Percentiles rank a stretch among this genome's conserved stretches.
These are phyloP conservation scores for Calameuta pallipes DNA, from an alignment of 2,888 invertebrate genomes.

Conservation along the genomic window DNA sequence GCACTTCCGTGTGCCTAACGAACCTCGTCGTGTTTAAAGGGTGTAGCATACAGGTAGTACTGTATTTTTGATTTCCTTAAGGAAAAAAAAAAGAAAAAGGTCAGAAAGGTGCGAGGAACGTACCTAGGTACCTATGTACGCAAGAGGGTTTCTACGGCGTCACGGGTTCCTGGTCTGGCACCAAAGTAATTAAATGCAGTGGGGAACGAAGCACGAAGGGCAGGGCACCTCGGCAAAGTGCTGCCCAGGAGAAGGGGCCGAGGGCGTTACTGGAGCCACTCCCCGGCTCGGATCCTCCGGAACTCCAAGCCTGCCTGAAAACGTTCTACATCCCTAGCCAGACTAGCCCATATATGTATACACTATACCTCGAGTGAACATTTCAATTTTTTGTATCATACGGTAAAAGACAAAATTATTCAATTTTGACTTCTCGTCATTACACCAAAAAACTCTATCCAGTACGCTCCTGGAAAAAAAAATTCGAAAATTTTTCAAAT, in stretches of 20 bases:
- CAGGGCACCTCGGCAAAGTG: slow-evolving; percentile 14
- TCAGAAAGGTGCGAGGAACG: neutral
- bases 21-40: neutral
- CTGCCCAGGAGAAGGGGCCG: slow-evolving; percentile 39
- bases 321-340: neutral
- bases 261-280: slow-evolving; percentile 62
- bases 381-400: neutral
- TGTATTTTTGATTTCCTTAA: neutral
- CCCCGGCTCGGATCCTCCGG: slow-evolving; percentile 47
- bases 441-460: neutral
- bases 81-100: neutral
- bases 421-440: neutral
- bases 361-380: neutral
- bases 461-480: neutral
- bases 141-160: neutral
- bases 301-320: slow-evolving; percentile 21
- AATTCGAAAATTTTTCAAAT: neutral
- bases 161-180: slow-evolving; percentile 28
- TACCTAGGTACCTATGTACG: neutral
- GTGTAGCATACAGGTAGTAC: neutral
- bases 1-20: neutral
- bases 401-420: neutral
- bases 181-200: slow-evolving; percentile 57
- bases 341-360: neutral
- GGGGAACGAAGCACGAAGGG: slow-evolving; percentile 31